phyloP scores from a whole-genome alignment of 2,888 invertebrate species.

The Euphydryas editha region DNA sequence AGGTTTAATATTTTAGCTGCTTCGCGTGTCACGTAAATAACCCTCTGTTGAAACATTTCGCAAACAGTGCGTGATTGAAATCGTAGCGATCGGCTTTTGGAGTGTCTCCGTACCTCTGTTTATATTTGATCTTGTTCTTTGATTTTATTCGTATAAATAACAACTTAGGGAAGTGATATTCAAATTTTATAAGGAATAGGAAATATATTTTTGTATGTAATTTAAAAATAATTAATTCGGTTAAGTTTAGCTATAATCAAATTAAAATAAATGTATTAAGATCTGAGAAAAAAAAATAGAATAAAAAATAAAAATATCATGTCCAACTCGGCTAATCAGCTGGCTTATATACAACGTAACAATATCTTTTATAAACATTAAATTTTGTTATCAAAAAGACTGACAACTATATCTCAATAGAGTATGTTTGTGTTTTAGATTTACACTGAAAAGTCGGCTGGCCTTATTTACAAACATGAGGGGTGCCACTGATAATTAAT shows the following conservation, averaged over 20 bases:
- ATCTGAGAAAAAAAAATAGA: too few relatives aligned
- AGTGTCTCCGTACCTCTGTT: slow-evolving; percentile 34
- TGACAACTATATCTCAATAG: slow-evolving; percentile 1
- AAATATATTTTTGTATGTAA: neutral
- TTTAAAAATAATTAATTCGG: neutral
- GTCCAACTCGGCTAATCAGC: too few relatives aligned
- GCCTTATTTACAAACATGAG: slow-evolving; percentile 80
- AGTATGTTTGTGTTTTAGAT: slow-evolving; percentile 28
- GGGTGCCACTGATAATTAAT: slow-evolving; percentile 77
- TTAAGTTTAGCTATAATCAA: neutral
- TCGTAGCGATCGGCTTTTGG: slow-evolving; percentile 48
- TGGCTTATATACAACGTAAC: too few relatives aligned
- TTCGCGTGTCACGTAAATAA: slow-evolving; percentile 48
- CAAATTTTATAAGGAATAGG: neutral
- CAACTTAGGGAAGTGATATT: slow-evolving; percentile 11
- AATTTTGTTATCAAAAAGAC: neutral
- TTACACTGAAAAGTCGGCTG: slow-evolving; percentile 65
- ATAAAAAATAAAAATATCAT: too few relatives aligned
- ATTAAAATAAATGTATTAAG: too few relatives aligned
- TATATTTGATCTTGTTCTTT: slow-evolving; percentile 22
- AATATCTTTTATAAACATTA: too few relatives aligned
- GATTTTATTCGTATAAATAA: slow-evolving; percentile 15
- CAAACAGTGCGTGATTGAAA: slow-evolving; percentile 66
- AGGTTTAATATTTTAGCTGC: slow-evolving; percentile 51
- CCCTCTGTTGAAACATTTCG: slow-evolving; percentile 50